phyloP scores from a whole-genome alignment of 2,797 vertebrate genomes.

The Anolis apletophallus region DNA sequence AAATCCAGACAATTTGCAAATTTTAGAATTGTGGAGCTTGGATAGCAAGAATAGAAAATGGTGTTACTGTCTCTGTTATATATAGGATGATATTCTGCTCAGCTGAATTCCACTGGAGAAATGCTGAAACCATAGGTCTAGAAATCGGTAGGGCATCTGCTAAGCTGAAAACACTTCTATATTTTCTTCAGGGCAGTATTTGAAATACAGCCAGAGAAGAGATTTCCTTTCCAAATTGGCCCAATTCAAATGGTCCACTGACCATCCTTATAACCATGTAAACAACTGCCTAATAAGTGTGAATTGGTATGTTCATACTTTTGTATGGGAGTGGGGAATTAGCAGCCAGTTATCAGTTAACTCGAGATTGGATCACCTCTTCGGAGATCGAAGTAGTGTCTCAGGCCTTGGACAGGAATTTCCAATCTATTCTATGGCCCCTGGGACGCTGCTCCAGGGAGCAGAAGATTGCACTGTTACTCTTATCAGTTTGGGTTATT shows the following conservation, averaged over 20 bases:
- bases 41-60: rapidly evolving
- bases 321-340: not conserved
- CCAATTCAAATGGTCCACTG: not conserved
- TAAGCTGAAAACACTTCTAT: not conserved
- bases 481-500: not conserved
- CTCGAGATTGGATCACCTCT: not conserved
- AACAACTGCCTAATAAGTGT: not conserved
- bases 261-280: not conserved
- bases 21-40: not conserved
- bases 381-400: not conserved
- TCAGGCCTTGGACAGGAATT: not conserved
- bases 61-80: not conserved
- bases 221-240: not conserved
- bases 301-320: not conserved
- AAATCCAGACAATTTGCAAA: not conserved
- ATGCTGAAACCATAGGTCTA: not conserved
- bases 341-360: not conserved
- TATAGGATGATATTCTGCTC: not conserved
- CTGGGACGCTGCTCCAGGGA: not conserved
- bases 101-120: not conserved
- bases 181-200: not conserved
- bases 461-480: not conserved
- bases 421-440: not conserved
- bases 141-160: too few relatives aligned
- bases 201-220: not conserved